Conservation (phyloP, 2,113 vertebrate species). For the Alligator sinensis region DNA sequence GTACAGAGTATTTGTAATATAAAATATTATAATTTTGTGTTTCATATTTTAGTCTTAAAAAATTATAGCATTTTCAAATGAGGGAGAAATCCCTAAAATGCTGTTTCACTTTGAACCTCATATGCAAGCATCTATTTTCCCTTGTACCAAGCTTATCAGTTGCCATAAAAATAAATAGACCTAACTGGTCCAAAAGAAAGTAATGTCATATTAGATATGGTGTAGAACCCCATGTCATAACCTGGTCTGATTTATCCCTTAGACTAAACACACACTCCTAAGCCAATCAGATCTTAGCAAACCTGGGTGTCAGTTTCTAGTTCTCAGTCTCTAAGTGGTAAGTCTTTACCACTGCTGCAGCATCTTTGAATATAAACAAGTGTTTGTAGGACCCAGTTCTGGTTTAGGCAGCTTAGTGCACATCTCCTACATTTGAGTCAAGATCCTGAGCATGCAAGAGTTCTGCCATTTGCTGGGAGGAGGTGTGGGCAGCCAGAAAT, state of each 20-base stretch:
- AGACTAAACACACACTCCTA: fast-evolving
- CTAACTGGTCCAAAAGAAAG: not conserved
- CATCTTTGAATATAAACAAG: no score
- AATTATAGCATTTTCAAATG: conserved; percentile 34
- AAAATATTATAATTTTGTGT: not conserved
- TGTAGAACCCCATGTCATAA: not conserved
- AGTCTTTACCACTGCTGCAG: no score
- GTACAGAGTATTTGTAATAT: conserved; percentile 31
- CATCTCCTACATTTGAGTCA: no score
- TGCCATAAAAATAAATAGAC: not conserved
- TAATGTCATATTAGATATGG: not conserved
- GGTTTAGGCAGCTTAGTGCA: no score
- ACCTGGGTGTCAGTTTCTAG: not conserved
- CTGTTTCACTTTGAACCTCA: not conserved
- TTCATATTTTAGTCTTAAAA: conserved; percentile 5
- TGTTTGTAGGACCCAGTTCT: no score
- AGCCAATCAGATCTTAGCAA: not conserved
- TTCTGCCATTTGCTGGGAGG: no score
- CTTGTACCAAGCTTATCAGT: not conserved
- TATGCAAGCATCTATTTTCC: not conserved
- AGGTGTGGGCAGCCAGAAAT: no score
- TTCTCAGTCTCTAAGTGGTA: not conserved
- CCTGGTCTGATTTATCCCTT: not conserved
- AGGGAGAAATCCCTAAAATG: not conserved
- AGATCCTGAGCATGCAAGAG: no score